A percentile compares a stretch with the other conserved stretches of the same genome.
These are phyloP conservation scores for Platorchestia sp. DNA, from an alignment of 1,140 invertebrate genomes.

Conservation along the genomic window DNA sequence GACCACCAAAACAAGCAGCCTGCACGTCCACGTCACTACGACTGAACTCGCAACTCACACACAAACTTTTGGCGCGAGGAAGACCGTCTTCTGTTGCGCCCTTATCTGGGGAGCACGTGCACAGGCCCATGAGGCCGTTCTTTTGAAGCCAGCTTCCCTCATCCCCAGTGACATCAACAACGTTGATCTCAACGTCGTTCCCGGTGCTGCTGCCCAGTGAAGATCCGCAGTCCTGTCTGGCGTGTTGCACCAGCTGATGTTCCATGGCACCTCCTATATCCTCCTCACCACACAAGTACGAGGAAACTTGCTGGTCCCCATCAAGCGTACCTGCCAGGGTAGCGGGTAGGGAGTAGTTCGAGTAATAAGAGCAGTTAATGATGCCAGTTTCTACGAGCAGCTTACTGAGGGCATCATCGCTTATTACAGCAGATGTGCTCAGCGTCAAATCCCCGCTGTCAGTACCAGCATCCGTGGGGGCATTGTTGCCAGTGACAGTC, in stretches of 20 bases:
- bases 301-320: too few relatives aligned
- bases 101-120: not conserved
- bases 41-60: not conserved
- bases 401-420: not conserved
- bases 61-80: not conserved
- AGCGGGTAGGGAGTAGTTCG: not conserved
- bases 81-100: not conserved
- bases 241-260: not conserved
- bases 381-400: not conserved
- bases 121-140: not conserved
- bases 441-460: not conserved
- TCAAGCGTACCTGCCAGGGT: too few relatives aligned
- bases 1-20: too few relatives aligned
- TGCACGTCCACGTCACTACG: too few relatives aligned
- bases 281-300: not conserved
- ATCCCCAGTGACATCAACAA: not conserved
- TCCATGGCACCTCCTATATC: not conserved
- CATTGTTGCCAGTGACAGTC: too few relatives aligned
- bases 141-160: not conserved
- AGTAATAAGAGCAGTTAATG: not conserved
- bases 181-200: not conserved
- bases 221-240: not conserved
- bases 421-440: not conserved
- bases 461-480: not conserved
- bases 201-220: not conserved